phyloP scores from a whole-genome alignment of 2,888 invertebrate genomes.

The Morpho helenor region DNA sequence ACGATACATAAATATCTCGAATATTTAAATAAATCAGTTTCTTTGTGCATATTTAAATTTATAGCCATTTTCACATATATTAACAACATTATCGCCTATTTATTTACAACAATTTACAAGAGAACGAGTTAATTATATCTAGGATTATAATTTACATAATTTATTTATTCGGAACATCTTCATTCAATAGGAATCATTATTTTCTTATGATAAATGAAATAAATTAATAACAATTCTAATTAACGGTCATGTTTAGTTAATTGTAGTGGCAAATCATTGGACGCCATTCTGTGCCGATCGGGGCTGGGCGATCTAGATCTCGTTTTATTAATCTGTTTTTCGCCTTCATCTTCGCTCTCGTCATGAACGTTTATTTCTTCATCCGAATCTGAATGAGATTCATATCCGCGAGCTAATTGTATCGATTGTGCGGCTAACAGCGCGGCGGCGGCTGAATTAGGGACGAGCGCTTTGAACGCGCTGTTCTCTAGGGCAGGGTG shows the following conservation, averaged over 20 bases:
- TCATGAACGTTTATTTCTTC: slow-evolving; percentile 94
- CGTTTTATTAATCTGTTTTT: slow-evolving; percentile 59
- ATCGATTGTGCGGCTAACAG: slow-evolving; percentile 73
- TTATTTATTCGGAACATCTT: slow-evolving; percentile 50
- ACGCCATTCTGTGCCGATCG: slow-evolving; percentile 47
- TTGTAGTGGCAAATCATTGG: slow-evolving; percentile 81
- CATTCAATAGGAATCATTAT: slow-evolving; percentile 55
- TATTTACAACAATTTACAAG: slow-evolving; percentile 70
- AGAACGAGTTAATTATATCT: slow-evolving; percentile 44
- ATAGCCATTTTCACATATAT: slow-evolving; percentile 49
- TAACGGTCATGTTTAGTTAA: slow-evolving; percentile 86
- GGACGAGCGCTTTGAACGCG: slow-evolving; percentile 89
- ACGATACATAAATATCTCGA: slow-evolving; percentile 21
- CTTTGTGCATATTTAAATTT: slow-evolving; percentile 61
- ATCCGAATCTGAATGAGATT: slow-evolving; percentile 81
- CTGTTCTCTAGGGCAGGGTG: slow-evolving; percentile 86
- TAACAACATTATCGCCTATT: slow-evolving; percentile 55
- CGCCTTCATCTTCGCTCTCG: slow-evolving; percentile 82
- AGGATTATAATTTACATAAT: slow-evolving; percentile 55
- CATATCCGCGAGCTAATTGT: slow-evolving; percentile 67
- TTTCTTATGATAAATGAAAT: slow-evolving; percentile 53
- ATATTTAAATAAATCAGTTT: slow-evolving; percentile 32
- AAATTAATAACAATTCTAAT: slow-evolving; percentile 43
- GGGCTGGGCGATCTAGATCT: slow-evolving; percentile 72
- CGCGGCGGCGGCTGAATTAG: slow-evolving; percentile 82